A percentile compares a stretch with the other conserved stretches of the same genome.
These are phyloP conservation scores for Catotricha subobsoleta DNA, from an alignment of 2,888 invertebrate genomes.

Conservation along the genomic window DNA sequence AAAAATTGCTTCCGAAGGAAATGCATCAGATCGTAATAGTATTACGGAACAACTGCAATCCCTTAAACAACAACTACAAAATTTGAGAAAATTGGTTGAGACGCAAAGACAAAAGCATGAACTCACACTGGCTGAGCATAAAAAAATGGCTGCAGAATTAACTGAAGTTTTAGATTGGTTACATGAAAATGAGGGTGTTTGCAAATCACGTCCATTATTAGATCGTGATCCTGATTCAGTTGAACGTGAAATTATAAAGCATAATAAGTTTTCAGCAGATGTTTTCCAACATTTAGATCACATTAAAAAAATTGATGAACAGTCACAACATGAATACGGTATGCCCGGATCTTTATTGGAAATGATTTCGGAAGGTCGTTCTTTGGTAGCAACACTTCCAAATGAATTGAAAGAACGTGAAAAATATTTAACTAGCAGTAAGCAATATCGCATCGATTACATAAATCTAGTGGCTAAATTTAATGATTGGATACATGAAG, in stretches of 20 bases:
- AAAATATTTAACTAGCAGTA: conserved; percentile 61
- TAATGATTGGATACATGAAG: conserved; percentile 67
- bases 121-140: conserved; percentile 70
- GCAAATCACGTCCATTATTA: conserved; percentile 65
- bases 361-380: conserved; percentile 69
- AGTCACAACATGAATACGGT: conserved; percentile 54
- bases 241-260: conserved; percentile 61
- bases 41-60: conserved; percentile 76
- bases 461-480: conserved; percentile 58
- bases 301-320: conserved; percentile 49
- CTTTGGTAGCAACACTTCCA: conserved; percentile 57
- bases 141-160: conserved; percentile 65
- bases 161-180: conserved; percentile 68
- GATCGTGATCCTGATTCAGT: conserved; percentile 63
- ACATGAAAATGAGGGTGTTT: conserved; percentile 61
- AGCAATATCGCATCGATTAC: conserved; percentile 58
- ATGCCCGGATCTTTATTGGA: conserved; percentile 65
- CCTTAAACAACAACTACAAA: conserved; percentile 65
- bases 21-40: conserved; percentile 68
- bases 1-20: conserved; percentile 80
- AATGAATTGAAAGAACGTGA: conserved; percentile 63
- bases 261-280: conserved; percentile 45
- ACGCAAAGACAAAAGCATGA: conserved; percentile 76
- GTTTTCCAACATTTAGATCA: conserved; percentile 52
- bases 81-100: conserved; percentile 63